phyloP scores from a whole-genome alignment of 2,888 invertebrate genomes.

The Limenitis camilla region DNA sequence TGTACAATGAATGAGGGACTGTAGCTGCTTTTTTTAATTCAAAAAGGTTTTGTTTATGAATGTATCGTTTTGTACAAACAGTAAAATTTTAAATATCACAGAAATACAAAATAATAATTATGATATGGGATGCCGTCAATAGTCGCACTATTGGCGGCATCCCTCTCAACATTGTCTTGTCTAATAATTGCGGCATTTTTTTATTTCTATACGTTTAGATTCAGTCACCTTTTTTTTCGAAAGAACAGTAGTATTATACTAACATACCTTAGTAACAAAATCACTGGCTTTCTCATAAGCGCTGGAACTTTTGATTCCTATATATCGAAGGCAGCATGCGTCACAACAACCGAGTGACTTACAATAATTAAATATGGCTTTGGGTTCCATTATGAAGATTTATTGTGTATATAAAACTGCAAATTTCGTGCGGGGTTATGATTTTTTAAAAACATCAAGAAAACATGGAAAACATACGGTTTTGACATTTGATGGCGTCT shows the following conservation, averaged over 20 bases:
- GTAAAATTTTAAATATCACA: no score
- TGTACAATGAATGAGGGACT: no score
- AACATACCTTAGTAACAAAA: conserved; percentile 69
- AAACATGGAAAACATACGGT: background rate
- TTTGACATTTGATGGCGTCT: background rate
- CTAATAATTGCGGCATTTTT: no score
- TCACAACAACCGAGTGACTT: conserved; percentile 77
- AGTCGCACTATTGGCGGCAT: no score
- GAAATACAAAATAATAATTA: no score
- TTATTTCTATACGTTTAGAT: no score
- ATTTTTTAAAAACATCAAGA: background rate
- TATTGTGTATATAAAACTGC: background rate
- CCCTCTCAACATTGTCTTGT: no score
- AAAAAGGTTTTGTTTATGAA: no score
- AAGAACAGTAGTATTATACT: conserved; percentile 23
- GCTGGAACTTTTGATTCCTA: conserved; percentile 73
- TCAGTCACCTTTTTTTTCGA: background rate
- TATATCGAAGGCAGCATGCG: conserved; percentile 79
- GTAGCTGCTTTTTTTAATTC: no score
- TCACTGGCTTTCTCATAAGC: conserved; percentile 69
- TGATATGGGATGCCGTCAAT: no score
- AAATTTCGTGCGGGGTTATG: background rate
- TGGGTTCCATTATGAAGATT: conserved; percentile 59
- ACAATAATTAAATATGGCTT: conserved; percentile 64
- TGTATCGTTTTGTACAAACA: no score